These are phyloP conservation scores for Dicyrtomina minuta DNA, from an alignment of 2,888 invertebrate species.

Conservation along the genomic window DNA sequence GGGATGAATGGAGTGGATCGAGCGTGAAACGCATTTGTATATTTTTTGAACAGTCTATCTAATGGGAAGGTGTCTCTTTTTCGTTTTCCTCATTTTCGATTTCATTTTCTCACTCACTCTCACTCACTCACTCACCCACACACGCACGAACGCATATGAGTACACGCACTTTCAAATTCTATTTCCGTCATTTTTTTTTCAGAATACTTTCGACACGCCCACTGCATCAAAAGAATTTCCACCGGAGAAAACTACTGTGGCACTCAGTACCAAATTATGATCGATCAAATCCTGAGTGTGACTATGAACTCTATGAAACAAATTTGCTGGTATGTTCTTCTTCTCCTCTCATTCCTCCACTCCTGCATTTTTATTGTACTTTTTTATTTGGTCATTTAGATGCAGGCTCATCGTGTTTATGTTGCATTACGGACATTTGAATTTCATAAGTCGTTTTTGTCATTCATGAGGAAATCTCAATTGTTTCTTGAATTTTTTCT, in stretches of 20 bases:
- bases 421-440: too few species aligned
- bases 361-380: too few species aligned
- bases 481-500: too few species aligned
- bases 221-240: slow-evolving; percentile 51
- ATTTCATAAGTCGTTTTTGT: too few species aligned
- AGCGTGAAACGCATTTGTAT: too few species aligned
- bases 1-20: too few species aligned
- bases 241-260: slow-evolving; percentile 49
- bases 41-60: too few species aligned
- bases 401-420: too few species aligned
- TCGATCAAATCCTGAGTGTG: slow-evolving; percentile 47
- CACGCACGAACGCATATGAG: too few species aligned
- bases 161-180: not conserved
- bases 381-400: not conserved
- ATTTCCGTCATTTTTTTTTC: not conserved
- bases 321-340: slow-evolving; percentile 49
- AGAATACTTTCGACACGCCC: slow-evolving; percentile 50
- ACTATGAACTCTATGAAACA: slow-evolving; percentile 44
- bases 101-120: not conserved
- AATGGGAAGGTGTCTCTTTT: too few species aligned
- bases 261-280: slow-evolving; percentile 48
- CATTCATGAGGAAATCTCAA: too few species aligned
- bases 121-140: not conserved
- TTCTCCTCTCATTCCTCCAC: not conserved
- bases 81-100: too few species aligned